Evolutionary conservation across 2,888 invertebrate species (phyloP).

Genomic region (Alloscopus bannaensis): DNA sequence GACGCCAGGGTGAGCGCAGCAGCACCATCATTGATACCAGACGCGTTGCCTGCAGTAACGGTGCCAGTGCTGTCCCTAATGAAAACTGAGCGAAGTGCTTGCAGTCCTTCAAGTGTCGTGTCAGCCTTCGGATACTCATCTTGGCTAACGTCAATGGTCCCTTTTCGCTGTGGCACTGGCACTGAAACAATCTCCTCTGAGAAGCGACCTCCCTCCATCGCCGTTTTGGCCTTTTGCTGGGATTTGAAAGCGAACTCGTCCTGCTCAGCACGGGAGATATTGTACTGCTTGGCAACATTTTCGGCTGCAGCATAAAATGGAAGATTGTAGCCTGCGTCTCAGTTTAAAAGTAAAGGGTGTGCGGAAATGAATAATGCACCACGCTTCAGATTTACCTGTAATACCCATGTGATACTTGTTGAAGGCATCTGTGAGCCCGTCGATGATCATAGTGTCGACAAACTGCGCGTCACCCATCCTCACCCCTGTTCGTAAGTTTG

Average conservation of each 20-base stretch:
- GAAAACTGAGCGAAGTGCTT: constrained; percentile 80
- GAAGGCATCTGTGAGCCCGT: constrained; percentile 87
- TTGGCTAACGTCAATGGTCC: constrained; percentile 77
- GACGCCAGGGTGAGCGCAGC: constrained; percentile 88
- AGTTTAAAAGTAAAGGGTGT: too few species aligned
- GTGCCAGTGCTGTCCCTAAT: constrained; percentile 76
- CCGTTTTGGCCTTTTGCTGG: constrained; percentile 81
- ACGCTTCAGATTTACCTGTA: constrained; percentile 77
- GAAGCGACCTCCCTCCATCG: constrained; percentile 81
- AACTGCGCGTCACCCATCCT: constrained; percentile 82
- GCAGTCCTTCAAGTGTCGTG: constrained; percentile 80
- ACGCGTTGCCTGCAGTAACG: constrained; percentile 87
- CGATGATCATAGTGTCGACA: constrained; percentile 82
- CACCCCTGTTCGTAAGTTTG: constrained; percentile 80
- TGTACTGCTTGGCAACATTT: constrained; percentile 83
- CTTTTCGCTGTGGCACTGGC: constrained; percentile 76
- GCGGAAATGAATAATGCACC: too few species aligned
- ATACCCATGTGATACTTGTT: constrained; percentile 86
- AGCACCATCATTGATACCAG: constrained; percentile 92
- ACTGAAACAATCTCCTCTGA: constrained; percentile 84
- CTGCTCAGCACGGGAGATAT: constrained; percentile 82
- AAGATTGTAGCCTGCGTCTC: too few species aligned
- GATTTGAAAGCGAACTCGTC: constrained; percentile 83
- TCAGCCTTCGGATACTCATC: constrained; percentile 85
- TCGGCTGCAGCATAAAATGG: constrained; percentile 77